Base-by-base conservation (phyloP, 2,888 invertebrate genomes). In the Phalera bucephala region DNA sequence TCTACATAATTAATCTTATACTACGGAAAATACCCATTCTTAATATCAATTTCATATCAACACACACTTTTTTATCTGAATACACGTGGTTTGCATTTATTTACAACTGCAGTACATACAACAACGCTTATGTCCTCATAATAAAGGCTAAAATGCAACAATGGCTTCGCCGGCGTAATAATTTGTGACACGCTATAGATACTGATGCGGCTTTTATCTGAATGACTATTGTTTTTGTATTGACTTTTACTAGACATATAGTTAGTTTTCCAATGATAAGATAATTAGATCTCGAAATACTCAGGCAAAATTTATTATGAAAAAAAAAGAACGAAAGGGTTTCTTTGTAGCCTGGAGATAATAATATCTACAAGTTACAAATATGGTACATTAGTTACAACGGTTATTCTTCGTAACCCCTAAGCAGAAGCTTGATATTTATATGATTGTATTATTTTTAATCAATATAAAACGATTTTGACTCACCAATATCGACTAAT, bases 401-500 rank as follows among this genome's bases (percentile, higher is more conserved):
- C n/a, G n/a, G n/a, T n/a, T n/a, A n/a, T n/a, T n/a, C n/a, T n/a
- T n/a, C n/a, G n/a, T n/a, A n/a, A n/a, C n/a, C n/a, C n/a, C n/a
- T n/a, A n/a, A n/a, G n/a, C n/a, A n/a, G n/a, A n/a, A n/a, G n/a
- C n/a, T n/a, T n/a, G n/a, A n/a, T 15, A 20, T 28, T 8, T 27
- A 13, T 13, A 17, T 5, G 3, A 17, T 17, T 17, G 5, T 5
- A 17, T 3, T 3, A 17, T 17, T 17, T 17, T 17, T 17, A 17
- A 17, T 17, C 17, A 17, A 17, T 17, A 5, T 17, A 17, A 17
- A 17, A 3, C 3, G 5, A 17, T 17, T 3, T 17, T 17, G 33
- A 59, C 89, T 85, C 78, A 93, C 94, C 93, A 64, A 95, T 94
- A 59, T 94, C 91, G 52, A 92, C 81, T 23, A 99, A 87, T 73